Evolutionary conservation across 1,140 invertebrate genomes (phyloP).

Genomic region (Drosophila mauritiana): DNA sequence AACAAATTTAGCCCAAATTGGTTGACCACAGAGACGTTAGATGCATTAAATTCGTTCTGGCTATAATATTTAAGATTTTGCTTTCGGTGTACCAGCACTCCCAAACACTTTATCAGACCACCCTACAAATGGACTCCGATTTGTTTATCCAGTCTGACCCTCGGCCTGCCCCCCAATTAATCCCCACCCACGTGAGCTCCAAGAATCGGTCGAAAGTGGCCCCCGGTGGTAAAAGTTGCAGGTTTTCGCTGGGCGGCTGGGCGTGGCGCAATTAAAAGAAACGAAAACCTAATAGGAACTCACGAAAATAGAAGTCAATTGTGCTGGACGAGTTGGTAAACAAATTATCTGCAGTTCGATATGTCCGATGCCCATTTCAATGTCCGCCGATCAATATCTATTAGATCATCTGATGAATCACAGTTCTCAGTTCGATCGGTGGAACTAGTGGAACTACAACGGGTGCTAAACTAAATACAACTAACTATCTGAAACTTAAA

Average conservation of each 20-base stretch:
- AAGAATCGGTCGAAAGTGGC: constrained; percentile 23
- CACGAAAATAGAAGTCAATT: constrained; percentile 42
- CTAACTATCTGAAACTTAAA: too few species aligned
- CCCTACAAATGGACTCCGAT: constrained; percentile 17
- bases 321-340: constrained; percentile 22
- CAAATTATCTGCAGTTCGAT: constrained; percentile 29
- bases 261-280: constrained; percentile 40
- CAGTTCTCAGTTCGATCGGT: background rate
- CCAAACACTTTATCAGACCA: constrained; percentile 7
- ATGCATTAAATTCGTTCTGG: too few species aligned
- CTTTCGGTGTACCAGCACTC: constrained; percentile 8
- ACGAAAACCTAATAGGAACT: constrained; percentile 30
- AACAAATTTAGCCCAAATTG: too few species aligned
- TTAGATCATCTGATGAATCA: constrained; percentile 27
- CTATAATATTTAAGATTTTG: background rate
- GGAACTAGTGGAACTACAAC: background rate
- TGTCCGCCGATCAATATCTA: constrained; percentile 23
- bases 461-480: too few species aligned
- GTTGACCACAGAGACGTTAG: too few species aligned
- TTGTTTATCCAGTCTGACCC: constrained; percentile 47
- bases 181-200: background rate
- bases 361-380: constrained; percentile 20
- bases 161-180: background rate
- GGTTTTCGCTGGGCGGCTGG: background rate
- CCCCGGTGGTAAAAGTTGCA: constrained; percentile 20